Evolutionary conservation across 2,797 vertebrate species (phyloP).

Genomic region (Rachycentron canadum): DNA sequence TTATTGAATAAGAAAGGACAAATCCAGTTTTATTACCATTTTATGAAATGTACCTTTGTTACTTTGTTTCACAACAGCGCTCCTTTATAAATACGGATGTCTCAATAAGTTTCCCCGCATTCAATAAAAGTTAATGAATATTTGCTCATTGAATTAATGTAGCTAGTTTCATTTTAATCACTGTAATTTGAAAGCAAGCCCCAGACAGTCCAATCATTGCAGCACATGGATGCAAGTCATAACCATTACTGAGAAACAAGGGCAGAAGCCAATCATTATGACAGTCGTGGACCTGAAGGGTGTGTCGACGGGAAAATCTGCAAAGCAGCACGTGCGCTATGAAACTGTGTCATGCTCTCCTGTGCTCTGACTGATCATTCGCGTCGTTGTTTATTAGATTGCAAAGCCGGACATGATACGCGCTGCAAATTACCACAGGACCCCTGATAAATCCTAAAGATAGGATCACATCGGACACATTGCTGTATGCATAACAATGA

Average conservation of each 20-base stretch:
- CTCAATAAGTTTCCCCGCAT: constrained; percentile 4
- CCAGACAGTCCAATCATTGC: not conserved
- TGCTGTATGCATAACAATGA: constrained; percentile 53
- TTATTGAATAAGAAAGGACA: not conserved
- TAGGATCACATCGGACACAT: constrained; percentile 31
- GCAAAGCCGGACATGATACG: constrained; percentile 38
- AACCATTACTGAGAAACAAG: constrained; percentile 5
- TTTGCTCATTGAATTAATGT: constrained; percentile 30
- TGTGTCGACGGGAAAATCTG: constrained; percentile 23
- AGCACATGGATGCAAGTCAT: constrained; percentile 29
- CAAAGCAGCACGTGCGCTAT: not conserved
- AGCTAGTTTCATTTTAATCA: constrained; percentile 45
- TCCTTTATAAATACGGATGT: not conserved
- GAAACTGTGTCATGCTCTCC: not conserved
- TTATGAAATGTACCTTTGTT: not conserved
- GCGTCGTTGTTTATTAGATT: constrained; percentile 34
- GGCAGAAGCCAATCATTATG: constrained; percentile 18
- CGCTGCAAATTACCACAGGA: constrained; percentile 43
- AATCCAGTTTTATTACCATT: not conserved
- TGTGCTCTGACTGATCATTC: not conserved
- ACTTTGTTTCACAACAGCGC: not conserved
- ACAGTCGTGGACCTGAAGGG: constrained; percentile 14
- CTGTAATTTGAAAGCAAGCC: constrained; percentile 6
- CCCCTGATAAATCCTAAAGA: constrained; percentile 47
- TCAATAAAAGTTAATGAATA: constrained; percentile 46